Base-by-base conservation (phyloP, 2,797 vertebrate genomes). In the Enteromius trimaculatus region DNA sequence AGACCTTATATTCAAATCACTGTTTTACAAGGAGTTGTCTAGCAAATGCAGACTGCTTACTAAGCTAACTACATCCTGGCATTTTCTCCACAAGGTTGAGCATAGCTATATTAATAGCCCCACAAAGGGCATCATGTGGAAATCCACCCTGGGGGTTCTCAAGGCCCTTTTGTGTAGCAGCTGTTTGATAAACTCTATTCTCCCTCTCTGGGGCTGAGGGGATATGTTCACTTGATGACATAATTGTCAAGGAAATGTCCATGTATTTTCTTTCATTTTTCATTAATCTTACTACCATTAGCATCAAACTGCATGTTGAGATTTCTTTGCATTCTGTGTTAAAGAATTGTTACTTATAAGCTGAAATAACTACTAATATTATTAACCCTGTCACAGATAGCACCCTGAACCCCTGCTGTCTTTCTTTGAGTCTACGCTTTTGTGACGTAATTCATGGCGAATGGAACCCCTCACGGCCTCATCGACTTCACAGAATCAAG, bases 141-240 rank as follows among this genome's bases (percentile, higher is more conserved):
- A 51, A 80, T 37, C 16, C 66, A 71, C 11, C 23, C 7, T 44
- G 51, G 53, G n/a, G 64, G 47, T 26, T 44, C 34, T 80, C 51
- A 71, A 44, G 66, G 64, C 23, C 11, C 51, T 71, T 80, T 71
- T 60, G 37, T 80, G 51, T 8, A 68, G 34, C 17, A 34, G 51
- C 23, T 79, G 49, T 80, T 80, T 58, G 34, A 70, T 66, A 60
- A 60, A 71, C 51, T 44, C 37, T 31, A 76, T 39, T 47, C 31
- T 53, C 26, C 21, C 44, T 55, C 23, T 70, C 1, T 64, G 16
- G 44, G 23, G 3, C 17, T 58, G 3, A 55, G 17, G 37, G 49
- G 62, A 34, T 42, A 44, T 77, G 29, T 26, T 64, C 23, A 62
- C 17, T 51, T 19, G 31, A 55, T 81, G 79, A 81, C 44, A 44